These are phyloP conservation scores for Callospermophilus lateralis DNA, from an alignment of 2,113 vertebrate species.

Conservation along the genomic window DNA sequence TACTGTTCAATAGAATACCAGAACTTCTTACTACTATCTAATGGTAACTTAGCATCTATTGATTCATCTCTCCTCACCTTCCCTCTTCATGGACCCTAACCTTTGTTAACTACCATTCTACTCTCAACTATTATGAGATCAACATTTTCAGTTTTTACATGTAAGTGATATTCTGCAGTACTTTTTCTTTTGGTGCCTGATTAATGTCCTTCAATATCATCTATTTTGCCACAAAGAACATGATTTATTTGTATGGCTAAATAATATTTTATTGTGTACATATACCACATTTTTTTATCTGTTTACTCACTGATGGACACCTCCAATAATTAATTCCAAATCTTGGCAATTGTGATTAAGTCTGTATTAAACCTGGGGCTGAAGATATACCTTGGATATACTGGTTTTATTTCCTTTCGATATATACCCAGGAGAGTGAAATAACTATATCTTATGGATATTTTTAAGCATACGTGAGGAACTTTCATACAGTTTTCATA, in stretches of 20 bases:
- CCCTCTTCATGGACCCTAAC: accelerated
- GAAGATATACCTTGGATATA: too few relatives aligned
- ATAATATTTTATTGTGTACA: background rate
- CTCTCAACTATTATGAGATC: background rate
- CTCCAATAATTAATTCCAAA: background rate
- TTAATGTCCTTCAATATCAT: background rate
- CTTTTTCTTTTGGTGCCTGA: background rate
- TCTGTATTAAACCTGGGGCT: background rate
- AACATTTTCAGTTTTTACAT: background rate
- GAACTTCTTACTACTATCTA: background rate
- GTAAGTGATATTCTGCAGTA: background rate
- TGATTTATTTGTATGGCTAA: background rate
- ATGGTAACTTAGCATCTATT: background rate
- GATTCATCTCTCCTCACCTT: background rate
- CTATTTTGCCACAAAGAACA: background rate
- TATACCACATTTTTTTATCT: background rate
- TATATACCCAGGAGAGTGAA: background rate
- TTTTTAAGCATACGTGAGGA: too few relatives aligned
- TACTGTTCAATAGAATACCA: background rate
- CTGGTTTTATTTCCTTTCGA: background rate
- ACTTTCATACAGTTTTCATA: too few relatives aligned
- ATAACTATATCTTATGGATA: too few relatives aligned
- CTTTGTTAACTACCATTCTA: background rate
- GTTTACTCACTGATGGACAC: too few relatives aligned
- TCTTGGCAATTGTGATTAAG: background rate